phyloP scores from a whole-genome alignment of 2,113 vertebrate genomes.

The Vidua chalybeata region DNA sequence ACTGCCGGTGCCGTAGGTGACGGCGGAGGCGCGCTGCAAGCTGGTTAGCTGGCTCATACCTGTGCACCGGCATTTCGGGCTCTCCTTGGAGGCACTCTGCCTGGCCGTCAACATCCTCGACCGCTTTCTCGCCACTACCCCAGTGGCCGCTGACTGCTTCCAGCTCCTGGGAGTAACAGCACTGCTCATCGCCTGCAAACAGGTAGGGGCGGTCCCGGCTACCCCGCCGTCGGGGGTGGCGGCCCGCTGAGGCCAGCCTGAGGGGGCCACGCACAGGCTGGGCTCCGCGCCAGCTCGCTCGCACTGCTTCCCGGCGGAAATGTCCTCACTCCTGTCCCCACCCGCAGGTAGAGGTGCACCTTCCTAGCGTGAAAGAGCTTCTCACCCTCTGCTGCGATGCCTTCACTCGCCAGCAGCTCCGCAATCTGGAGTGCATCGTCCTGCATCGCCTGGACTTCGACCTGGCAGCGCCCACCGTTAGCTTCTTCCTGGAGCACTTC shows the following conservation, averaged over 20 bases:
- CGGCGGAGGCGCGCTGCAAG: constrained; percentile 85
- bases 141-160: constrained; percentile 92
- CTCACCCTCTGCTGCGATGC: constrained; percentile 85
- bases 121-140: constrained; percentile 87
- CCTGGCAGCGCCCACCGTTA: constrained; percentile 85
- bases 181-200: constrained; percentile 90
- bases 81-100: constrained; percentile 91
- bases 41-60: constrained; percentile 94
- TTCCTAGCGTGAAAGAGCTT: constrained; percentile 85
- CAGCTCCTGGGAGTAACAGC: constrained; percentile 92
- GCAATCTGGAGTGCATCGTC: constrained; percentile 90
- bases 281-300: too few relatives aligned
- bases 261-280: too few relatives aligned
- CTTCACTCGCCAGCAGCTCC: constrained; percentile 88
- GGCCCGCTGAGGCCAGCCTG: neutral
- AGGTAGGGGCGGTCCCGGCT: constrained; percentile 71
- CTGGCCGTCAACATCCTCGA: constrained; percentile 90
- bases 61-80: constrained; percentile 81
- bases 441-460: constrained; percentile 85
- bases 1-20: constrained; percentile 73
- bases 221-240: too few relatives aligned
- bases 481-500: constrained; percentile 91
- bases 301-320: neutral
- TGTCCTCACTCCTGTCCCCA: neutral
- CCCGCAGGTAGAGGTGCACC: constrained; percentile 86